Percentiles rank a stretch among this genome's conserved stretches.
Conservation (phyloP, 2,797 vertebrate genomes). For the Artibeus jamaicensis region DNA sequence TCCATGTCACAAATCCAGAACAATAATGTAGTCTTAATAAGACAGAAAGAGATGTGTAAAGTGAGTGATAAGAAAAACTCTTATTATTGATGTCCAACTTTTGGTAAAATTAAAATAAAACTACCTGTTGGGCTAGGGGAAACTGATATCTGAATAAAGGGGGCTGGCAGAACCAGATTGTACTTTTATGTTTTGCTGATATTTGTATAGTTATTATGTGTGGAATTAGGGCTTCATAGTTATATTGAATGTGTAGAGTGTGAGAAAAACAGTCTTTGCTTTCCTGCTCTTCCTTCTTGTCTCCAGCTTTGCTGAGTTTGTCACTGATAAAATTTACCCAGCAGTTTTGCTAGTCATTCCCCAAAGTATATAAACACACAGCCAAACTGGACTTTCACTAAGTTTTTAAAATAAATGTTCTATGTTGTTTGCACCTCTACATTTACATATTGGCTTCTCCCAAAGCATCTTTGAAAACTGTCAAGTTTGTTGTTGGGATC, state of each 20-base stretch:
- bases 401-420: background rate
- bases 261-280: background rate
- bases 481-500: background rate
- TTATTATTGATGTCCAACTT: background rate
- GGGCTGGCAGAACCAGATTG: background rate
- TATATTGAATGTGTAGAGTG: background rate
- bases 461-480: background rate
- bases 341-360: background rate
- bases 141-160: slow-evolving; percentile 14
- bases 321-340: background rate
- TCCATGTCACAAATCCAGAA: background rate
- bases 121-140: background rate
- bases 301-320: background rate
- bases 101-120: background rate
- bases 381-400: background rate
- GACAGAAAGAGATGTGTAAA: background rate
- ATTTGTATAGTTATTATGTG: background rate
- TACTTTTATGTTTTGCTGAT: background rate
- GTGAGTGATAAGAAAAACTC: background rate
- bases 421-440: background rate
- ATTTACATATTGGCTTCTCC: background rate
- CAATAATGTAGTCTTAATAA: background rate
- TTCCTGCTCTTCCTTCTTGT: background rate
- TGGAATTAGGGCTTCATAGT: background rate
- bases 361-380: background rate